Base-by-base conservation (phyloP, 30 jellyfish, hydroid and myxozoan species). In the Hydractinia echinata region DNA sequence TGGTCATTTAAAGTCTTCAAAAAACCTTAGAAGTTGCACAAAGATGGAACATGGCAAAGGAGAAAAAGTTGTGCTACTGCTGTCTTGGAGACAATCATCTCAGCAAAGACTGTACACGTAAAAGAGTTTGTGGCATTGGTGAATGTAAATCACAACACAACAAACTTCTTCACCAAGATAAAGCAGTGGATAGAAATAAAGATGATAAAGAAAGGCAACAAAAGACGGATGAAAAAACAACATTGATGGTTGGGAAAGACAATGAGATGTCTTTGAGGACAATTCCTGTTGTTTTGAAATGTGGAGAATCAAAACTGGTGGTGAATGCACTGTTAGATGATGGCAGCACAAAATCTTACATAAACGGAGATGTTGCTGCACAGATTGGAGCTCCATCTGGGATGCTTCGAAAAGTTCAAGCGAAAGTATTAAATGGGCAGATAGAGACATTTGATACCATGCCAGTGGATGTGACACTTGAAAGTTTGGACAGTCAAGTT, bases 341-440 rank as follows among this genome's bases (percentile, higher is more conserved):
- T 82, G 92, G 83, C 10, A 87, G 89, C 84, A 87, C 96, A n/a
- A 55, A 64, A 73, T 72, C 96, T 21, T 55, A 87, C 61, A 68
- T 73, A 55, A 87, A 81, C 3, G 77, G 20, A 53, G 83, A 86
- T 16, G 88, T 87, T 50, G 96, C 96, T 10, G 87, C 88, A 11
- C 79, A 82, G 48, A 87, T 87, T 51, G 84, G 92, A 51, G 44
- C 44, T 30, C 44, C 44, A 30, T 30, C 44, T 30, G 44, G 44
- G 44, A 30, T 30, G 44, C 44, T 30, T 30, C 44, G 44, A 30
- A 30, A 30, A 30, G 44, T 30, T 30, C 44, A 30, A 30, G 44
- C 2, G 2, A 30, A 30, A 30, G 44, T 30, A 30, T 30, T 30
- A 2, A 30, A 30, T 30, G 44, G 44, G 44, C 44, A 30, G 44